These are phyloP conservation scores for Andrena dorsata DNA, from an alignment of 2,888 invertebrate genomes.

Conservation along the genomic window DNA sequence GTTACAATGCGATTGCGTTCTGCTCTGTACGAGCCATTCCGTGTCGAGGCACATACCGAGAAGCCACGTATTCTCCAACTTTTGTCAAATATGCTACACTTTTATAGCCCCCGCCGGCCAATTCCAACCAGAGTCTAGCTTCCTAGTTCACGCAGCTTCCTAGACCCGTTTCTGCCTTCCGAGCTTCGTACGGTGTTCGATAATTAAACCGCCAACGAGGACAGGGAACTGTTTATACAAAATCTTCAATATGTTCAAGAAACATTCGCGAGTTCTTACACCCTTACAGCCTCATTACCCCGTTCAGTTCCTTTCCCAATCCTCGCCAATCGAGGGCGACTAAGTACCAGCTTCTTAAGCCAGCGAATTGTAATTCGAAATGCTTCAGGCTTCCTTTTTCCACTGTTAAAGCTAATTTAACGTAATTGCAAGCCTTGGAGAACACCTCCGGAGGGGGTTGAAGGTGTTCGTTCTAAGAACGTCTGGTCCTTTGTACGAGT, in stretches of 20 bases:
- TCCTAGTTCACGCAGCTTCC: not conserved
- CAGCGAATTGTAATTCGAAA: conserved; percentile 46
- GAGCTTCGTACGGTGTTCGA: not conserved
- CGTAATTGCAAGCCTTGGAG: conserved; percentile 46
- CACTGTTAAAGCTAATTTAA: conserved; percentile 48
- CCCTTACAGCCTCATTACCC: not conserved
- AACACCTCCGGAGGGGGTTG: conserved; percentile 41
- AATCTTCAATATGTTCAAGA: not conserved
- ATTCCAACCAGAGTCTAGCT: conserved; percentile 23
- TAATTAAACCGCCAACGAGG: not conserved
- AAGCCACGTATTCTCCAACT: conserved; percentile 49
- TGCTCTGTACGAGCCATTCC: conserved; percentile 23
- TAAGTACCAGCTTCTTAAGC: conserved; percentile 59
- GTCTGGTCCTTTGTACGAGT: conserved; percentile 13
- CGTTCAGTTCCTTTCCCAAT: conserved; percentile 11
- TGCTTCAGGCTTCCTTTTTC: not conserved
- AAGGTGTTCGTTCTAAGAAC: conserved; percentile 13
- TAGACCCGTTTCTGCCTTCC: not conserved
- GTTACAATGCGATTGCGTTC: conserved; percentile 41
- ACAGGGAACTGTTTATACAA: not conserved
- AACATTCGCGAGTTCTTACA: not conserved
- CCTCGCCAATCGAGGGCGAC: conserved; percentile 58
- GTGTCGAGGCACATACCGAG: conserved; percentile 16
- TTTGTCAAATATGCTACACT: conserved; percentile 48
- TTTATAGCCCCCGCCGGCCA: conserved; percentile 22